phyloP scores from a whole-genome alignment of 2,113 vertebrate species.

The Suncus etruscus region DNA sequence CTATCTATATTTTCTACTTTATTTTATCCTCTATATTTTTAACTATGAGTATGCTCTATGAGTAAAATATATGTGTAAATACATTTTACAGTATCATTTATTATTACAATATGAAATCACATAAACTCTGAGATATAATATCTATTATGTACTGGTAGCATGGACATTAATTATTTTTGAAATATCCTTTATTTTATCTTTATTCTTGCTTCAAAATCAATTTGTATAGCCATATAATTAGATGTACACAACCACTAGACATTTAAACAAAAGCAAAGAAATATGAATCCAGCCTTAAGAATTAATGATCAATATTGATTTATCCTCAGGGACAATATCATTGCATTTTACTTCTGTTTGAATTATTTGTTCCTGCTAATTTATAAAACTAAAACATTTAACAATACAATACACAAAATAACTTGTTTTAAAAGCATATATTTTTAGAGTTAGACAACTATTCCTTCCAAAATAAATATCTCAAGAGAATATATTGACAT shows the following conservation, averaged over 20 bases:
- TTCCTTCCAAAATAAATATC: constrained; percentile 9
- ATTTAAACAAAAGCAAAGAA: constrained; percentile 32
- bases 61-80: no score
- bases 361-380: constrained; percentile 56
- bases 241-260: not conserved
- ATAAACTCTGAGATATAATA: not conserved
- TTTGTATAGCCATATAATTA: constrained; percentile 40
- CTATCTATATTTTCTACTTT: not conserved
- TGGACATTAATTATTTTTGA: constrained; percentile 20
- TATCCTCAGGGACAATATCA: not conserved
- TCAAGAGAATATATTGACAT: not conserved
- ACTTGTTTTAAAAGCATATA: constrained; percentile 36
- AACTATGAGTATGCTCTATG: not conserved
- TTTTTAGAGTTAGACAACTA: not conserved
- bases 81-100: no score
- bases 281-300: not conserved
- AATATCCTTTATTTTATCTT: constrained; percentile 32
- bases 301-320: constrained; percentile 30
- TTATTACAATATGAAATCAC: not conserved
- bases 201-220: not conserved
- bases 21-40: not conserved
- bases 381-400: constrained; percentile 11
- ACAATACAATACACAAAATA: not conserved
- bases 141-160: not conserved
- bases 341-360: constrained; percentile 54